Conservation (phyloP, 2,797 vertebrate species). For the Leptodactylus fallax region DNA sequence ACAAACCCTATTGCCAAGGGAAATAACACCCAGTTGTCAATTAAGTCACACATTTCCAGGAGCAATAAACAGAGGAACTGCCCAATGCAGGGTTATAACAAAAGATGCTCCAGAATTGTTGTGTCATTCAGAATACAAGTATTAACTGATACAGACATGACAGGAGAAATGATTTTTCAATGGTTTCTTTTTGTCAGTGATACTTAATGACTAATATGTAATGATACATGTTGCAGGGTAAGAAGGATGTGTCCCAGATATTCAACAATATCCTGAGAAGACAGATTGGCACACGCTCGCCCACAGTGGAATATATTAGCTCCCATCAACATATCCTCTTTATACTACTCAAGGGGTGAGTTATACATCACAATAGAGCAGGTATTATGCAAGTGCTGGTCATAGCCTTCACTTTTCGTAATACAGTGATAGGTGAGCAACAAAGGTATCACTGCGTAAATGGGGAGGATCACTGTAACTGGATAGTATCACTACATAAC, state of each 20-base stretch:
- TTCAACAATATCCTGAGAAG: conserved; percentile 98
- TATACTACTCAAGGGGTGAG: conserved; percentile 93
- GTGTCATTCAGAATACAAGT: neutral
- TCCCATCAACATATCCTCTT: conserved; percentile 95
- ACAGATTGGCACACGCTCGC: conserved; percentile 94
- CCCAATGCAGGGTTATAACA: neutral
- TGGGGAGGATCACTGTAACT: neutral
- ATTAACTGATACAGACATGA: too few species aligned
- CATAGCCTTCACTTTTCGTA: neutral
- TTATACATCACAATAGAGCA: neutral
- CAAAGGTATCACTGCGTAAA: too few species aligned
- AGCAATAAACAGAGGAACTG: neutral
- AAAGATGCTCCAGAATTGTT: neutral
- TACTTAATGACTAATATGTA: neutral
- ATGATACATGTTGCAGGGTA: conserved; percentile 81
- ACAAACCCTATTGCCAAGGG: too few species aligned
- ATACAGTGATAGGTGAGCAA: neutral
- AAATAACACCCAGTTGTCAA: too few species aligned
- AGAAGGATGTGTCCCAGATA: conserved; percentile 98
- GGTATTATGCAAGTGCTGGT: neutral
- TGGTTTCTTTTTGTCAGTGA: neutral
- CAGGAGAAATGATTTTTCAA: neutral
- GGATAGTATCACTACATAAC: too few species aligned
- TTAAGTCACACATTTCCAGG: neutral
- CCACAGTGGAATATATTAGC: conserved; percentile 94